Conservation (phyloP, 2,797 vertebrate species). For the Leptatherina wallacei region DNA sequence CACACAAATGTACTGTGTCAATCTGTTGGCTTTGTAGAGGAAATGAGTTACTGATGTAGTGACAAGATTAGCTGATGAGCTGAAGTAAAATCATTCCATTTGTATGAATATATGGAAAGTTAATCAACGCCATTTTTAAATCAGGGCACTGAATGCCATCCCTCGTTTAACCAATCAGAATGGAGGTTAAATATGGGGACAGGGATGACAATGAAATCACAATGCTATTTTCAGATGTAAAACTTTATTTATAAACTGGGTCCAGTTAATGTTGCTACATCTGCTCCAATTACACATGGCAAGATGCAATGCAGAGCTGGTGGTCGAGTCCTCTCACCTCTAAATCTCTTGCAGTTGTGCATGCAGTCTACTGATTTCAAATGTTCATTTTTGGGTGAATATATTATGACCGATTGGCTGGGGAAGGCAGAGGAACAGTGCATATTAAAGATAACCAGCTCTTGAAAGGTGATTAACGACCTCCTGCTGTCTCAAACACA, state of each 20-base stretch:
- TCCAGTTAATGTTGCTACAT: conserved; percentile 68
- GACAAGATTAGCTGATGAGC: conserved; percentile 17
- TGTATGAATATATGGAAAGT: conserved; percentile 58
- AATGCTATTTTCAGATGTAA: conserved; percentile 78
- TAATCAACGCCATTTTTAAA: conserved; percentile 72
- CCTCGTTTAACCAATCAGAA: conserved; percentile 67
- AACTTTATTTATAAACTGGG: conserved; percentile 77
- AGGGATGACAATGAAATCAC: conserved; percentile 72
- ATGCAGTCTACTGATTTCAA: conserved; percentile 1
- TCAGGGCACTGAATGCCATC: conserved; percentile 56
- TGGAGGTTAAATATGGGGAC: conserved; percentile 80
- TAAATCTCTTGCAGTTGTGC: conserved; percentile 24
- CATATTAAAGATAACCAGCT: conserved; percentile 15
- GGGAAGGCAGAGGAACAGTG: neutral
- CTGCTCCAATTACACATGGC: conserved; percentile 58
- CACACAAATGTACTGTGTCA: neutral
- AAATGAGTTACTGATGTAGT: neutral
- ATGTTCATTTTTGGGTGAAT: neutral
- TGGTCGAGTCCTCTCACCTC: conserved; percentile 33
- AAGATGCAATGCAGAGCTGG: conserved; percentile 34
- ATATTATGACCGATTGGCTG: neutral
- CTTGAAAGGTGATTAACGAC: conserved; percentile 12
- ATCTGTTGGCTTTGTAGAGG: conserved; percentile 6
- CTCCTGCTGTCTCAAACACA: conserved; percentile 14
- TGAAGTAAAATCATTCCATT: conserved; percentile 25